phyloP scores from a whole-genome alignment of 2,888 invertebrate genomes.

The Rotaria socialis region DNA sequence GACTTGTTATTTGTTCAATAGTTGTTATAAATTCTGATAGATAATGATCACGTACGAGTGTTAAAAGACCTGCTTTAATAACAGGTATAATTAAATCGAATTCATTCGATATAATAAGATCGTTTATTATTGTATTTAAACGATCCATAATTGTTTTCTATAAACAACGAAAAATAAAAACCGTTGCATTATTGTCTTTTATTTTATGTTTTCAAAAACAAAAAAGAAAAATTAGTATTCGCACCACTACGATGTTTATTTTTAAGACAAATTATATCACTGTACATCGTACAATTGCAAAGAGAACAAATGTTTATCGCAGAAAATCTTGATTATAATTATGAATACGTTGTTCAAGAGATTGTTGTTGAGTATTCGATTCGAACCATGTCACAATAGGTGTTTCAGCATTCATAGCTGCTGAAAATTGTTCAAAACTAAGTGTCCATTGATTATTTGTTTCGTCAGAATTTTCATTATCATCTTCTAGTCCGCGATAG shows the following conservation, averaged over 20 bases:
- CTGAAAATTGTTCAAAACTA: constrained; percentile 30
- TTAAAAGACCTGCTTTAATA: not conserved
- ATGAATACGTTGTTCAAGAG: not conserved
- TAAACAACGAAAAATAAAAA: not conserved
- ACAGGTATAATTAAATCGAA: constrained; percentile 12
- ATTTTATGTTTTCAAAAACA: no score
- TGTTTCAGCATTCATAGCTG: constrained; percentile 15
- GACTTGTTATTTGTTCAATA: not conserved
- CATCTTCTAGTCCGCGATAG: not conserved
- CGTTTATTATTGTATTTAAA: constrained; percentile 1
- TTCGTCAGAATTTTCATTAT: not conserved
- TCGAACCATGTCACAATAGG: not conserved
- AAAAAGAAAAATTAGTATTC: not conserved
- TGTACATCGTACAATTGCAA: not conserved
- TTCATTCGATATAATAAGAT: not conserved
- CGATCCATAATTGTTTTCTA: not conserved
- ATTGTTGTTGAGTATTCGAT: not conserved
- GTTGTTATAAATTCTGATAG: not conserved
- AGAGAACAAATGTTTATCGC: not conserved
- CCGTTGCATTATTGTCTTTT: no score
- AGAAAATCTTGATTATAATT: constrained; percentile 30
- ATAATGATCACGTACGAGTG: not conserved
- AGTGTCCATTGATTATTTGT: not conserved
- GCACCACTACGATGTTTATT: not conserved
- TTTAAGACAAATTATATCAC: not conserved